A percentile compares a stretch with the other conserved stretches of the same genome.
phyloP scores from a whole-genome alignment of 2,797 vertebrate species.

The Triplophysa yarkandensis region DNA sequence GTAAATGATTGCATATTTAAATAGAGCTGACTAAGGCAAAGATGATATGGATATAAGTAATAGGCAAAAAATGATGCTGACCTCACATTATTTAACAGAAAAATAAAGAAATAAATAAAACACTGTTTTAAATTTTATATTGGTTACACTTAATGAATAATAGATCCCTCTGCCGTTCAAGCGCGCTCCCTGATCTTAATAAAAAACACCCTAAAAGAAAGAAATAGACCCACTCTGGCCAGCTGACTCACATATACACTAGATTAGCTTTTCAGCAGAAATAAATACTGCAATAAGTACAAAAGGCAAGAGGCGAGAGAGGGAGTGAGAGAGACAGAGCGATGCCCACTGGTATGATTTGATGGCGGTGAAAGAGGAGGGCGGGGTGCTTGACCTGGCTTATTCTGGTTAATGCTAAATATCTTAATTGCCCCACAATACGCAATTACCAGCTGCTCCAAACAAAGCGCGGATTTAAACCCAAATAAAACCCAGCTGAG shows the following conservation, averaged over 20 bases:
- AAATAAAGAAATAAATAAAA: constrained; percentile 75
- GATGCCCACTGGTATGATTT: constrained; percentile 53
- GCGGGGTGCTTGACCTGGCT: constrained; percentile 58
- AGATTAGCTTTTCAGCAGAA: constrained; percentile 80
- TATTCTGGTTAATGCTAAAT: constrained; percentile 59
- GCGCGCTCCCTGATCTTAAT: constrained; percentile 88
- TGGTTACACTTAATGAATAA: constrained; percentile 99
- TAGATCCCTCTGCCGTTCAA: constrained; percentile 96
- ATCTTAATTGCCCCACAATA: constrained; percentile 63
- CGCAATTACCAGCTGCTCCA: constrained; percentile 62
- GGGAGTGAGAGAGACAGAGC: constrained; percentile 51
- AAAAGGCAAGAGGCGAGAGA: constrained; percentile 54
- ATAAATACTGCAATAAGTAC: constrained; percentile 78
- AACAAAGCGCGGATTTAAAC: constrained; percentile 62
- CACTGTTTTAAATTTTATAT: constrained; percentile 99
- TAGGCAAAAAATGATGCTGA: constrained; percentile 99
- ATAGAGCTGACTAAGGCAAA: constrained; percentile 99
- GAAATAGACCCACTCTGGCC: constrained; percentile 76
- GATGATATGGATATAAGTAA: constrained; percentile 99
- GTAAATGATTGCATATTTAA: constrained; percentile 99
- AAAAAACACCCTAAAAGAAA: constrained; percentile 69
- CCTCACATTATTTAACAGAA: constrained; percentile 96
- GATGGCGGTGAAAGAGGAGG: constrained; percentile 44
- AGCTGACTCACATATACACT: constrained; percentile 80
- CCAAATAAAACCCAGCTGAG: constrained; percentile 52